A percentile compares a stretch with the other conserved stretches of the same genome.
Conservation (phyloP, 2,888 invertebrate genomes). For the Chymomyza caudatula region DNA sequence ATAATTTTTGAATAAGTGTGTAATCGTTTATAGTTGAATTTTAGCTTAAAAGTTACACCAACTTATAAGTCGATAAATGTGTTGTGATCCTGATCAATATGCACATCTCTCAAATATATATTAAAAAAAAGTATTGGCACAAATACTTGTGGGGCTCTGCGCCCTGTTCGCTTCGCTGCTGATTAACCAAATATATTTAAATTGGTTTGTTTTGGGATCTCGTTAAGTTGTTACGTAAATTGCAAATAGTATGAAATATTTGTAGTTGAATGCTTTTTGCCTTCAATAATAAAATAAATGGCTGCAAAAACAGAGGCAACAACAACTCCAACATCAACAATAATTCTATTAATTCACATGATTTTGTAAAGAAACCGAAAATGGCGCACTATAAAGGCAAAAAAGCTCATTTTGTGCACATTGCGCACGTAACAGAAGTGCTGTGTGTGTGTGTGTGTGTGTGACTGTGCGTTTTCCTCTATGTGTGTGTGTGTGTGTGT, state of each 20-base stretch:
- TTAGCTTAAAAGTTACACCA: no score
- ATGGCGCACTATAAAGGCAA: conserved; percentile 18
- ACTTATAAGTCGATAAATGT: no score
- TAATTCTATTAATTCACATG: not conserved
- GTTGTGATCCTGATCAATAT: no score
- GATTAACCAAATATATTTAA: not conserved
- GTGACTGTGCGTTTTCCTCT: not conserved
- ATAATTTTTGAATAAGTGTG: no score
- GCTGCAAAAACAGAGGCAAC: conserved; percentile 4
- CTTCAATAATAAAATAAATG: not conserved
- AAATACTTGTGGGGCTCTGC: no score
- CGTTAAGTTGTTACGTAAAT: not conserved
- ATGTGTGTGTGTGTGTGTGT: conserved; percentile 6
- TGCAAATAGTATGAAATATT: conserved; percentile 25
- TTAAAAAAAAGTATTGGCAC: no score
- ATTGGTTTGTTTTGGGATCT: not conserved
- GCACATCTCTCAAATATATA: no score
- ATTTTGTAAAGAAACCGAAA: conserved; percentile 10
- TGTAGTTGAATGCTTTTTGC: conserved; percentile 29
- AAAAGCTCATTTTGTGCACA: conserved; percentile 5
- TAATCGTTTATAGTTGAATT: no score
- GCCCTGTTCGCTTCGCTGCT: not conserved
- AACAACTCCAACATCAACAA: conserved; percentile 3
- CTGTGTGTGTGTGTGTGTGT: not conserved
- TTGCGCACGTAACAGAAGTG: conserved; percentile 6